phyloP scores from a whole-genome alignment of 2,797 vertebrate genomes.

The Oreochromis mossambicus region DNA sequence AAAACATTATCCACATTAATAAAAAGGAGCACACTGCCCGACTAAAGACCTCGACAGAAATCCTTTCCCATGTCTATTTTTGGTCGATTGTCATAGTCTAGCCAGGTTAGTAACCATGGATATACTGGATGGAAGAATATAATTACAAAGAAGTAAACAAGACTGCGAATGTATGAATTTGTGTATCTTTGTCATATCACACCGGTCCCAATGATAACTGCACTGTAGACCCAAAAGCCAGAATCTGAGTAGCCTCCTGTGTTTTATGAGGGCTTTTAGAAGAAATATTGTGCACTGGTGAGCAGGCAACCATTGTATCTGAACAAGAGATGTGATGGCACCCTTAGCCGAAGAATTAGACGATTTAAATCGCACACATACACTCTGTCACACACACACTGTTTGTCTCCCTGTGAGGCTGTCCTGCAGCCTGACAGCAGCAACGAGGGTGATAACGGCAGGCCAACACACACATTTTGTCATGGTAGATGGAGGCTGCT shows the following conservation, averaged over 20 bases:
- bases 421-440: constrained; percentile 69
- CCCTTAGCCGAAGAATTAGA: constrained; percentile 43
- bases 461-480: constrained; percentile 59
- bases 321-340: constrained; percentile 31
- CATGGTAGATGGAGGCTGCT: constrained; percentile 54
- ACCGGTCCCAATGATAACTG: rapidly evolving
- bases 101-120: neutral
- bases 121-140: neutral
- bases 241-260: neutral
- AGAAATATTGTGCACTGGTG: neutral
- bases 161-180: neutral
- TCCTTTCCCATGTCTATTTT: neutral
- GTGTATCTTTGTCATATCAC: neutral
- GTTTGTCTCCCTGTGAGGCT: constrained; percentile 39
- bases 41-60: neutral
- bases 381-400: neutral
- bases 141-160: neutral
- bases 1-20: neutral
- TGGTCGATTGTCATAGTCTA: neutral
- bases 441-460: constrained; percentile 66
- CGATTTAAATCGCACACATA: neutral
- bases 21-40: neutral
- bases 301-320: constrained; percentile 17
- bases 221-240: neutral
- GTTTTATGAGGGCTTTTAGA: neutral